A percentile compares a stretch with the other conserved stretches of the same genome.
Evolutionary conservation across 2,113 vertebrate genomes (phyloP).

Genomic region (Nestor notabilis): DNA sequence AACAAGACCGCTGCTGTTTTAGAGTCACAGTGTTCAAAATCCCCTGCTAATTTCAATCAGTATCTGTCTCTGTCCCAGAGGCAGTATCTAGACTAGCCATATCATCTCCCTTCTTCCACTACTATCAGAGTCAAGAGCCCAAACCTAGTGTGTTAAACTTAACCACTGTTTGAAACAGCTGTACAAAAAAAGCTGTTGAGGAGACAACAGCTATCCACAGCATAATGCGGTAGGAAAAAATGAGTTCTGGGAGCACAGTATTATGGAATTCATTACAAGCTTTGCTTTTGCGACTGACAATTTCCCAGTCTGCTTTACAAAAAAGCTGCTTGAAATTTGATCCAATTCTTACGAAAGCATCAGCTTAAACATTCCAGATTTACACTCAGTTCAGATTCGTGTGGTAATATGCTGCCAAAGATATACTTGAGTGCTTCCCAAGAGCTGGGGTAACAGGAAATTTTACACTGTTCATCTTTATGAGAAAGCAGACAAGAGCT

Average conservation of each 20-base stretch:
- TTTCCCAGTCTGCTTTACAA: background rate
- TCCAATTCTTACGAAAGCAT: background rate
- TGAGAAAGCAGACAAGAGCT: background rate
- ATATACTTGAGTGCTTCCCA: background rate
- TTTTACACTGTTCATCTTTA: background rate
- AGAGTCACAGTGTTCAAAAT: background rate
- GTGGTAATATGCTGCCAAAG: background rate
- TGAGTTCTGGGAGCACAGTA: background rate
- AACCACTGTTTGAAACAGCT: background rate
- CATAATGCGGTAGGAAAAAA: background rate
- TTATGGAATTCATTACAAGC: background rate
- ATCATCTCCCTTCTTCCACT: background rate
- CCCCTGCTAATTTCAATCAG: background rate
- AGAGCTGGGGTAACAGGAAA: background rate
- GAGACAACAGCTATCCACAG: background rate
- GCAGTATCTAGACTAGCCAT: background rate
- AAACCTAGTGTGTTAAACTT: background rate
- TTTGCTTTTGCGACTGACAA: background rate
- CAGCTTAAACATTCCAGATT: background rate
- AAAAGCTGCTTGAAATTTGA: background rate
- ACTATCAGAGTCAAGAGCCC: background rate
- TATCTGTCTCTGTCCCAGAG: background rate
- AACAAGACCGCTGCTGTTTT: background rate
- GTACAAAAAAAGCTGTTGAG: background rate
- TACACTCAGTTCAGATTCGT: background rate